Base-by-base conservation (phyloP, 2,888 invertebrate genomes). In the Gryllus longicercus region DNA sequence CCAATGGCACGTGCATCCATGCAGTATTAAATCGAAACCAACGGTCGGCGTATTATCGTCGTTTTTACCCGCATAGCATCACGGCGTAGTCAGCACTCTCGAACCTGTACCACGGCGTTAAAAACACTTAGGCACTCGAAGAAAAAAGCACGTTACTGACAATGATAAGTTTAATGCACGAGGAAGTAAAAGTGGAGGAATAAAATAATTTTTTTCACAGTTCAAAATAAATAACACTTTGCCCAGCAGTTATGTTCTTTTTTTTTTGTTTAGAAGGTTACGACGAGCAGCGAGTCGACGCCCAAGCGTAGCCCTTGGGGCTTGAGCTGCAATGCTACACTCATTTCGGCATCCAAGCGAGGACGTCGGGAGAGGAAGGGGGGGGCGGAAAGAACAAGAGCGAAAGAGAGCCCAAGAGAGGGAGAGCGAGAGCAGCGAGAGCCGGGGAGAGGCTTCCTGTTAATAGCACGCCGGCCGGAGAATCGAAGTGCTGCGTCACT, bases 1-100 rank as follows among this genome's bases (percentile, higher is more conserved):
- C 63, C 63, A 63, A 18, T 63, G 63, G 63, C 63, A 63, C 63
- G 63, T 63, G 63, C 63, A 63, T 63, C 63, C n/a, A 63, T 63
- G 16, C 63, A 63, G 63, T 63, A 63, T 63, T 63, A 63, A 63
- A 63, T 63, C 63, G 63, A 63, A 63, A 63, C 63, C 63, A 63
- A 63, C 63, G 63, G 63, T 63, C 16, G n/a, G 63, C 63, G 63
- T 63, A 63, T 63, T 63, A 63, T 63, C 63, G 14, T 63, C n/a
- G 63, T 63, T 63, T 63, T 63, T 63, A 63, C 8, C 63, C 63
- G 63, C 63, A 63, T 63, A 63, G n/a, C 63, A 18, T 18, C 63
- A 14, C n/a, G 16, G 63, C 14, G 63, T 63, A 63, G 63, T 63
- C 63, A 63, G 63, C 63, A 63, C 63, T 63, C 63, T 63, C 63